phyloP scores from a whole-genome alignment of 2,797 vertebrate species.

The Platalea minor region DNA sequence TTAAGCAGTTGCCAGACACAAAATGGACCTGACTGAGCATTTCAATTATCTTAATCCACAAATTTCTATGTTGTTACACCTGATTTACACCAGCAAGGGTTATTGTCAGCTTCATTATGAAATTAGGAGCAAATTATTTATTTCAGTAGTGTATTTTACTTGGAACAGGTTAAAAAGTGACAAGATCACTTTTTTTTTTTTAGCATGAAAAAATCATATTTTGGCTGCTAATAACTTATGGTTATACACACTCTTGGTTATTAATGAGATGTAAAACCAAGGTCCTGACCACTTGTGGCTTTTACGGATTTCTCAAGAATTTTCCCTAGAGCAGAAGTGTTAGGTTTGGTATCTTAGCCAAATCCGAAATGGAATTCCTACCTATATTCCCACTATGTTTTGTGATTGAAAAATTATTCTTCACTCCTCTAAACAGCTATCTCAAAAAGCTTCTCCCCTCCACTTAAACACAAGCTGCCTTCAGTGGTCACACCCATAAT shows the following conservation, averaged over 20 bases:
- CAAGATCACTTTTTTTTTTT: background rate
- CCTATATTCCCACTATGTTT: background rate
- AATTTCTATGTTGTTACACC: background rate
- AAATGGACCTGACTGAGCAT: background rate
- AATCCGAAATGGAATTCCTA: background rate
- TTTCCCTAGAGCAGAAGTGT: background rate
- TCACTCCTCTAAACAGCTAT: background rate
- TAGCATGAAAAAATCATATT: background rate
- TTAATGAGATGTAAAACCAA: slow-evolving; percentile 33
- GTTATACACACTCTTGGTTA: background rate
- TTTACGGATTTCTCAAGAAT: background rate
- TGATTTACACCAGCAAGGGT: background rate
- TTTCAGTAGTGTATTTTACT: background rate
- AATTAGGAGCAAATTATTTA: background rate
- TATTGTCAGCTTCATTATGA: background rate
- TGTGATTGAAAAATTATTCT: background rate
- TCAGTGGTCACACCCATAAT: background rate
- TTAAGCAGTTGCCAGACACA: background rate
- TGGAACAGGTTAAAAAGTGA: background rate
- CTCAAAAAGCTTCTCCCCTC: background rate
- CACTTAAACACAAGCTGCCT: background rate
- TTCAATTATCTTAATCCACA: background rate
- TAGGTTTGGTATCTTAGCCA: background rate
- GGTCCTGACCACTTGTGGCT: slow-evolving; percentile 17
- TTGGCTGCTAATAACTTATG: background rate